phyloP scores from a whole-genome alignment of 92 coral and sea anemone genomes.

The Porites lobata region DNA sequence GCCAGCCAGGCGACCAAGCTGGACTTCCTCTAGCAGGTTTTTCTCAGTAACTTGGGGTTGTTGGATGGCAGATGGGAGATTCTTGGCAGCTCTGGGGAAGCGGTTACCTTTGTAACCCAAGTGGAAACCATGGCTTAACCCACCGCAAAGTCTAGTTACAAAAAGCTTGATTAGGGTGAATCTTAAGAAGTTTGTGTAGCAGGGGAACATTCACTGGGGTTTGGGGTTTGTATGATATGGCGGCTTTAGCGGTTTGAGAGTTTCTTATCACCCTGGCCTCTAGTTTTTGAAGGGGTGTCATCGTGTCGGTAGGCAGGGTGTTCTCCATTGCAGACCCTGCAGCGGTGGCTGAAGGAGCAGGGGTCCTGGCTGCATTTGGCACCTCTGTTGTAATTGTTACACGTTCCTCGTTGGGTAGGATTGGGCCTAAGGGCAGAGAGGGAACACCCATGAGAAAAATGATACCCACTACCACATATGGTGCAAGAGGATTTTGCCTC shows the following conservation, averaged over 20 bases:
- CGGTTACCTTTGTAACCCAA: neutral
- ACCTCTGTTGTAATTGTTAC: too few species aligned
- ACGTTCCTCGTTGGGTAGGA: too few species aligned
- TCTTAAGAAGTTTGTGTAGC: too few species aligned
- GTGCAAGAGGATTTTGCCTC: neutral
- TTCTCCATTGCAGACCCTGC: too few species aligned
- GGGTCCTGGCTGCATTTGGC: too few species aligned
- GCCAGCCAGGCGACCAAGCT: neutral
- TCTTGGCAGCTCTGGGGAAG: neutral
- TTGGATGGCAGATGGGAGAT: neutral
- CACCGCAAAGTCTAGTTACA: neutral
- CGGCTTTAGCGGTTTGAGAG: too few species aligned
- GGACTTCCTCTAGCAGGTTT: conserved; percentile 3
- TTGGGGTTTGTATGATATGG: too few species aligned
- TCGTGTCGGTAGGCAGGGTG: too few species aligned
- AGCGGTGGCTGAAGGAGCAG: too few species aligned
- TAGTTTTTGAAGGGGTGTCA: too few species aligned
- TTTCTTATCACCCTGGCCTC: too few species aligned
- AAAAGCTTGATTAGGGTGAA: neutral
- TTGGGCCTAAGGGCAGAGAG: neutral
- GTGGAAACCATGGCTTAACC: neutral
- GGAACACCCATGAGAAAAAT: neutral
- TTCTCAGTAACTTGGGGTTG: neutral
- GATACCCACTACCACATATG: conserved; percentile 10
- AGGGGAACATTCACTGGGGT: too few species aligned